phyloP scores from a whole-genome alignment of 2,888 invertebrate genomes.

The Adelphocoris suturalis region DNA sequence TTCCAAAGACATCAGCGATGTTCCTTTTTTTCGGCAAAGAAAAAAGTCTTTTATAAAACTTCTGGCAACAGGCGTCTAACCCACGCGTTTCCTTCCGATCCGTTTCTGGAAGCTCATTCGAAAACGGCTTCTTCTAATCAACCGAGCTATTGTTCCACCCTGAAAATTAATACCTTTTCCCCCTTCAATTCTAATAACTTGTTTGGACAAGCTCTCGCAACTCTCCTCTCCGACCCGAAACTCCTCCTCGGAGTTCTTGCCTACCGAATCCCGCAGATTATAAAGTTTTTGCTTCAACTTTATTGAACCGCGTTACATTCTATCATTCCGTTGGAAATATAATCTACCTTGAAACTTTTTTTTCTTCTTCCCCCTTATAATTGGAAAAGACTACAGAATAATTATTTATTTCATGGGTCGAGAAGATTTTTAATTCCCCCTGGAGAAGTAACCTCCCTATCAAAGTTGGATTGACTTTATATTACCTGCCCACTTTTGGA shows the following conservation, averaged over 20 bases:
- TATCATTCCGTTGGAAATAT: slow-evolving; percentile 58
- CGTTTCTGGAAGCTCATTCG: background rate
- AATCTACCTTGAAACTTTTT: slow-evolving; percentile 28
- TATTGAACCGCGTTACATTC: slow-evolving; percentile 54
- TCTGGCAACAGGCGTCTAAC: background rate
- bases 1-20: no score
- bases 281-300: slow-evolving; percentile 55
- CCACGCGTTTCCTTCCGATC: background rate
- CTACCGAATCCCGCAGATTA: slow-evolving; percentile 51
- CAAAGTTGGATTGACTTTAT: background rate
- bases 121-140: slow-evolving; percentile 52
- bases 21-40: background rate
- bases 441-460: background rate
- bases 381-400: slow-evolving; percentile 40
- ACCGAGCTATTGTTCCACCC: slow-evolving; percentile 56
- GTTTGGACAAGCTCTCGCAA: slow-evolving; percentile 52
- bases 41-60: background rate
- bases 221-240: slow-evolving; percentile 28
- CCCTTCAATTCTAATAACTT: slow-evolving; percentile 62
- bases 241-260: background rate
- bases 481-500: background rate
- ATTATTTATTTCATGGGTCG: slow-evolving; percentile 4
- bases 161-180: slow-evolving; percentile 58
- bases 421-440: background rate
- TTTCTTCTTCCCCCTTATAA: slow-evolving; percentile 15